phyloP scores from a whole-genome alignment of 35 echinoderm and acorn worm species.

The Apostichopus californicus region DNA sequence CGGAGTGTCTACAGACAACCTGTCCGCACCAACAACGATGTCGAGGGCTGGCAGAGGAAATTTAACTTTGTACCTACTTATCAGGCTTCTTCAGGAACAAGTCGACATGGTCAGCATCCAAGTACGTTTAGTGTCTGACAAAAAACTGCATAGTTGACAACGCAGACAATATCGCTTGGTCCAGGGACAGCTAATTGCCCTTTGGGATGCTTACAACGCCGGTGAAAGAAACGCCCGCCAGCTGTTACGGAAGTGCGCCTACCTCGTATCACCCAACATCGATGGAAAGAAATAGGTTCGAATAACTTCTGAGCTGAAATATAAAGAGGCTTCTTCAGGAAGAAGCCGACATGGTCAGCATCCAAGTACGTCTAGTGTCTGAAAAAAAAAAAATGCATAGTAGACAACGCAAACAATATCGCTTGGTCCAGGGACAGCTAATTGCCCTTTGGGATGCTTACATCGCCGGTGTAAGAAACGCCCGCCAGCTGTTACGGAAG shows the following conservation, averaged over 20 bases:
- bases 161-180: background rate
- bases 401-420: slow-evolving; percentile 35
- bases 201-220: slow-evolving; percentile 36
- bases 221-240: slow-evolving; percentile 26
- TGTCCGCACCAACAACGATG: slow-evolving; percentile 29
- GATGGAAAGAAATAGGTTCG: too few species aligned
- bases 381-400: background rate
- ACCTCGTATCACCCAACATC: too few species aligned
- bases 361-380: slow-evolving; percentile 31
- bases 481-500: background rate
- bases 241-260: too few species aligned
- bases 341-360: slow-evolving; percentile 31
- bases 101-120: slow-evolving; percentile 34
- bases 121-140: slow-evolving; percentile 8
- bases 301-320: too few species aligned
- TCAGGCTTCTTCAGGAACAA: slow-evolving; percentile 16
- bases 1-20: slow-evolving; percentile 8
- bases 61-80: slow-evolving; percentile 20
- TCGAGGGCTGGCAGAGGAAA: slow-evolving; percentile 33
- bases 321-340: background rate
- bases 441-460: slow-evolving; percentile 20
- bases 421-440: slow-evolving; percentile 30
- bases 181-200: slow-evolving; percentile 30
- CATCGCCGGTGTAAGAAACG: slow-evolving; percentile 32
- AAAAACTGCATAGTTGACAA: slow-evolving; percentile 31